phyloP scores from a whole-genome alignment of 2,797 vertebrate species.

The Gadopsis bispinosus region DNA sequence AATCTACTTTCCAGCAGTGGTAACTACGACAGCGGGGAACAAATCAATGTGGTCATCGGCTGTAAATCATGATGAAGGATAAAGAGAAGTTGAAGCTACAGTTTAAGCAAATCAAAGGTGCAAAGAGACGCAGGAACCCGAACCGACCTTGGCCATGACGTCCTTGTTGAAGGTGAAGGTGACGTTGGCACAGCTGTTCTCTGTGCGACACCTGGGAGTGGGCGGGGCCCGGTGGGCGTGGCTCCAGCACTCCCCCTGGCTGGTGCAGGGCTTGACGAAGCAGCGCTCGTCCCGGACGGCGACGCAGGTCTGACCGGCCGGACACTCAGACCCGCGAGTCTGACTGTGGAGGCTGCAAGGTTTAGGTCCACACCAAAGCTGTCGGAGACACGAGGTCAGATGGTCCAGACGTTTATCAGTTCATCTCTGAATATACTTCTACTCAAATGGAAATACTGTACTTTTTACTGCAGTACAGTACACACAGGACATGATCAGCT shows the following conservation, averaged over 20 bases:
- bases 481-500: too few species aligned
- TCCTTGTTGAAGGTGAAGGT: conserved; percentile 94
- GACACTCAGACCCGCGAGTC: conserved; percentile 82
- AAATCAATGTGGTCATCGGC: too few species aligned
- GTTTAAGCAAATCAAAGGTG: not conserved
- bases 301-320: conserved; percentile 85
- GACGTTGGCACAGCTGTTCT: conserved; percentile 90
- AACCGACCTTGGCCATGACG: conserved; percentile 87
- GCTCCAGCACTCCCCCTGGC: conserved; percentile 87
- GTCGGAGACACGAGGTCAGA: not conserved
- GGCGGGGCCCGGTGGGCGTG: conserved; percentile 80
- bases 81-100: too few species aligned
- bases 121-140: not conserved
- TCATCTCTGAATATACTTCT: too few species aligned
- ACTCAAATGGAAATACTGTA: too few species aligned
- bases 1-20: too few species aligned
- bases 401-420: too few species aligned
- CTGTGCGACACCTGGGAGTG: conserved; percentile 84
- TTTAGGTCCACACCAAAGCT: conserved; percentile 91
- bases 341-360: conserved; percentile 82
- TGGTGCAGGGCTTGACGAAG: conserved; percentile 88
- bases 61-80: too few species aligned
- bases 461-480: too few species aligned
- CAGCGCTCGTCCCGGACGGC: conserved; percentile 87
- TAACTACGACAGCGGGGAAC: too few species aligned